Evolutionary conservation across 2,888 invertebrate species (phyloP), one percentile per base, ranked within the genome.

Genomic region (Drosophila paranaensis): DNA sequence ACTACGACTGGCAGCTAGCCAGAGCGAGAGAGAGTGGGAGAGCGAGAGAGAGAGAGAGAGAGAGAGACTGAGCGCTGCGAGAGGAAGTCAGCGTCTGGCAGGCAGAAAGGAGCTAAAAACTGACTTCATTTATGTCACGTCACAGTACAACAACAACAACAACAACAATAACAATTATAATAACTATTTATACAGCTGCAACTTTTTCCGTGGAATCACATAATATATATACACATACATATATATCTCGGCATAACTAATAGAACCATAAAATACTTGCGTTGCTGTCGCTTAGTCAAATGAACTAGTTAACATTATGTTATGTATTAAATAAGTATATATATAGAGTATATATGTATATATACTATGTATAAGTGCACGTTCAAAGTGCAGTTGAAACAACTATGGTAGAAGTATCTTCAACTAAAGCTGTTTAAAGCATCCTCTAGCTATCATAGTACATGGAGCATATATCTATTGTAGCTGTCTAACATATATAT

Each of bases 121-220:
- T 20, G 20, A 20, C 20, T 20, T 20, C 20, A 20, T 20, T 20
- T 20, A 20, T 20, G 20, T 20, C 20, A 20, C 20, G 20, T 20
- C 20, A 20, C 20, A 20, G 20, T 20, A 20, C 20, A 20, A 20
- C 20, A 20, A 20, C 40, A 66, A 57, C 25, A 48, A 42, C 14
- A 50, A 14, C 35, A 67, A 45, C 51, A 66, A 53, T 2, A 39
- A 62, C 40, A 48, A 35, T 63, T 42, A 53, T 13, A 53, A 60
- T 54, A 16, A 57, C 57, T 74, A 73, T 74, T 64, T 74, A 48
- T 50, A n/a, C 60, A 64, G 53, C 48, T 73, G 74, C 13, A 25
- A 53, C 46, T 55, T 57, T 46, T 50, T 25, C 48, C 30, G 14
- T 13, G 30, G 39, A 58, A 40, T 37, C n/a, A 14, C 45, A 33